These are phyloP conservation scores for Bimastos eiseni DNA, from an alignment of 2,888 invertebrate species.

Conservation along the genomic window DNA sequence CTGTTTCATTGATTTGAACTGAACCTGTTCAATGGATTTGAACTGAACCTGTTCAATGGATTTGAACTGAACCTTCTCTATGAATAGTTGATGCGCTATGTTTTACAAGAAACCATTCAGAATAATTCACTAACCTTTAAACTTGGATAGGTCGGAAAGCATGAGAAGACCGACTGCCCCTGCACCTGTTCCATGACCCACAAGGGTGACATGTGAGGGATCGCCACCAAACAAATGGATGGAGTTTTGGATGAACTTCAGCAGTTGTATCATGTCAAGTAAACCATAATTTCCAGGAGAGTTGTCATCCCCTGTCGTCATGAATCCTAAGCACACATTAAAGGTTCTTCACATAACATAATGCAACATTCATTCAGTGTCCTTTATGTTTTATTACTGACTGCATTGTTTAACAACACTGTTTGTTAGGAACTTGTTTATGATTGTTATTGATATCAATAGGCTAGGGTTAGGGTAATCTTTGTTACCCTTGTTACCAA, in stretches of 20 bases:
- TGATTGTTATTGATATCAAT: too few species aligned
- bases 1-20: too few species aligned
- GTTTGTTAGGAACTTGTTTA: background rate
- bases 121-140: background rate
- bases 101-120: background rate
- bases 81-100: background rate
- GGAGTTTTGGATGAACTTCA: conserved; percentile 70
- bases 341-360: conserved; percentile 45
- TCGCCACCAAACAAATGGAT: conserved; percentile 81
- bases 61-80: too few species aligned
- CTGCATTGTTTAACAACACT: background rate
- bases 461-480: too few species aligned
- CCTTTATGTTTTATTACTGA: background rate
- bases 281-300: conserved; percentile 66
- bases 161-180: conserved; percentile 64
- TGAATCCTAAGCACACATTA: conserved; percentile 64
- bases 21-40: too few species aligned
- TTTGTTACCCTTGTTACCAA: too few species aligned
- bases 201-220: conserved; percentile 75
- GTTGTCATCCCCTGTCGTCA: conserved; percentile 64
- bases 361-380: background rate
- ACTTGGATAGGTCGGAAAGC: conserved; percentile 51
- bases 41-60: too few species aligned
- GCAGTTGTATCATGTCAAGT: conserved; percentile 63
- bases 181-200: conserved; percentile 77